A percentile compares a stretch with the other conserved stretches of the same genome.
phyloP scores from a whole-genome alignment of 2,888 invertebrate species.

The Baronia brevicornis region DNA sequence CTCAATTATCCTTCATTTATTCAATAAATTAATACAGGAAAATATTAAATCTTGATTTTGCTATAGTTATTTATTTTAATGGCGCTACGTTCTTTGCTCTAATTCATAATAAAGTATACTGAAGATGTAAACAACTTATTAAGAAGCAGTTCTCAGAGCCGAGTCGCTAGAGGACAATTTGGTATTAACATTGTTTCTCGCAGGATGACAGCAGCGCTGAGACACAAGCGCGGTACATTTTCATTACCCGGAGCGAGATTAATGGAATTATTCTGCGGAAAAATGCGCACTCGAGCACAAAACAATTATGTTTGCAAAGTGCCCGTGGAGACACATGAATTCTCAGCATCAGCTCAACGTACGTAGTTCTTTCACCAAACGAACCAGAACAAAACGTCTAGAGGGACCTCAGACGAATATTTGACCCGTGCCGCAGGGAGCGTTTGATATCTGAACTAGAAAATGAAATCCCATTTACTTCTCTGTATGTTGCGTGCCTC shows the following conservation, averaged over 20 bases:
- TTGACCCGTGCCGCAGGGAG: conserved; percentile 40
- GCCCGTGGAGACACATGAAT: conserved; percentile 24
- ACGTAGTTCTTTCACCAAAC: conserved; percentile 33
- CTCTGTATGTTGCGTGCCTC: conserved; percentile 32
- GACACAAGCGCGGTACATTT: conserved; percentile 48
- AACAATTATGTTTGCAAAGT: conserved; percentile 49
- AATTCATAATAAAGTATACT: too few relatives aligned
- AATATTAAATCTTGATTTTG: too few relatives aligned
- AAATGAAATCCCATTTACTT: conserved; percentile 66
- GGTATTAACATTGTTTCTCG: conserved; percentile 37
- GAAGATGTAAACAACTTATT: too few relatives aligned
- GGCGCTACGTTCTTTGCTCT: too few relatives aligned
- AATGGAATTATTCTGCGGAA: conserved; percentile 60
- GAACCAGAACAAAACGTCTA: conserved; percentile 39
- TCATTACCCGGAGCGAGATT: conserved; percentile 55
- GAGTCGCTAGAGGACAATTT: conserved; percentile 32
- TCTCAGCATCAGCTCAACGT: conserved; percentile 19
- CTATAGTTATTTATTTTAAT: too few relatives aligned
- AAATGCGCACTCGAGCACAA: conserved; percentile 49
- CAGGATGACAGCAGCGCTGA: too few relatives aligned
- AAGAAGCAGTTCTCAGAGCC: too few relatives aligned
- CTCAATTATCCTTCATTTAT: too few relatives aligned
- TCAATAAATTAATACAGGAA: too few relatives aligned
- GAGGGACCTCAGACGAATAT: conserved; percentile 40
- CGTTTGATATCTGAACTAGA: conserved; percentile 69